These are phyloP conservation scores for Siderastrea radians DNA, from an alignment of 92 coral and sea anemone species.

Conservation along the genomic window DNA sequence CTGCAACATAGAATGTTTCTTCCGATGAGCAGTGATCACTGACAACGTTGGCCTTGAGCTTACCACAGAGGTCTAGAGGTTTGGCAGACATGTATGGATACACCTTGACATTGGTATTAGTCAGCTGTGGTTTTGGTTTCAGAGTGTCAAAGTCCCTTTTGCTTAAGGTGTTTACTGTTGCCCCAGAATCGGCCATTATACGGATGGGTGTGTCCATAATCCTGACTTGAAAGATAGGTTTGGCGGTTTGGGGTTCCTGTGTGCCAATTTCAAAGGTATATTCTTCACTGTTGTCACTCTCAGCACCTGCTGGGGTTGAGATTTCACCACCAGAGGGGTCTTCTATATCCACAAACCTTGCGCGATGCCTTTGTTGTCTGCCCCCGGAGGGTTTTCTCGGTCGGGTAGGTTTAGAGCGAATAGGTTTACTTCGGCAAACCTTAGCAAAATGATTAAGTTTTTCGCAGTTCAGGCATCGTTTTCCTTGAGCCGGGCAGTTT, in stretches of 20 bases:
- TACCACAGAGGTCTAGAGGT: slow-evolving; percentile 53
- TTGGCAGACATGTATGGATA: slow-evolving; percentile 67
- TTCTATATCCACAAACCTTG: slow-evolving; percentile 25
- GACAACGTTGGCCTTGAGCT: slow-evolving; percentile 37
- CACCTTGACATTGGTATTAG: slow-evolving; percentile 53
- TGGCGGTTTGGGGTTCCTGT: slow-evolving; percentile 32
- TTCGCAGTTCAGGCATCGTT: slow-evolving; percentile 59
- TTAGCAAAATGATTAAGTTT: slow-evolving; percentile 60
- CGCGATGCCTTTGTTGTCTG: background rate
- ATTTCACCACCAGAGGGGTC: slow-evolving; percentile 13
- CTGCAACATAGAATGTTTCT: slow-evolving; percentile 70
- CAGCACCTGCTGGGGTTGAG: slow-evolving; percentile 6
- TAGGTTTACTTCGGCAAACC: slow-evolving; percentile 69
- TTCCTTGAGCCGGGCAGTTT: slow-evolving; percentile 74
- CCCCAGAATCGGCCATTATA: slow-evolving; percentile 71
- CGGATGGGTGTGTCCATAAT: slow-evolving; percentile 49
- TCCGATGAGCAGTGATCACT: slow-evolving; percentile 45
- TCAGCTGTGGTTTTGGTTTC: slow-evolving; percentile 55
- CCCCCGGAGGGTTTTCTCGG: slow-evolving; percentile 8
- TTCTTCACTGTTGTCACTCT: slow-evolving; percentile 54
- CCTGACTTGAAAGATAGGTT: slow-evolving; percentile 60
- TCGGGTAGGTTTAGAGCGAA: slow-evolving; percentile 32
- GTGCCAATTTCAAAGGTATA: slow-evolving; percentile 46
- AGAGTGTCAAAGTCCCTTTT: slow-evolving; percentile 46
- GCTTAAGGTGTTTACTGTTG: slow-evolving; percentile 69